A percentile compares a stretch with the other conserved stretches of the same genome.
Conservation (phyloP, 1,140 invertebrate species). For the Lanistes nyassanus region DNA sequence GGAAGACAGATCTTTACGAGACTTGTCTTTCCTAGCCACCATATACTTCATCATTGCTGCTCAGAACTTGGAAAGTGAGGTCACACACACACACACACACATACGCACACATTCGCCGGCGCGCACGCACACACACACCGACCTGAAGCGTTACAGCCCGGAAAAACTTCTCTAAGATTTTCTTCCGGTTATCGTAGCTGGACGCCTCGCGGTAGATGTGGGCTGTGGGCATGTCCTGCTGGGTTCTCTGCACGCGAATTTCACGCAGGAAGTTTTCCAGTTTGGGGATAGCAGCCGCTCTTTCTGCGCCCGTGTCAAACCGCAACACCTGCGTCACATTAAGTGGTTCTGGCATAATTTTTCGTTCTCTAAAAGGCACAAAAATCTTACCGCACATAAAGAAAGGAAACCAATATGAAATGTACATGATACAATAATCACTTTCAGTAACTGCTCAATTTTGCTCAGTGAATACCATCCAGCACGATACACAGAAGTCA, state of each 20-base stretch:
- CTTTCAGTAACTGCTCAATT: too few species aligned
- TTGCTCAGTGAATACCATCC: too few species aligned
- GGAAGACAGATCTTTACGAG: too few species aligned
- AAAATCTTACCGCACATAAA: too few species aligned
- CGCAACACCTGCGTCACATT: slow-evolving; percentile 76
- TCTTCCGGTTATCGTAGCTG: slow-evolving; percentile 89
- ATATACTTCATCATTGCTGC: too few species aligned
- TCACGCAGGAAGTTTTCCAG: slow-evolving; percentile 85
- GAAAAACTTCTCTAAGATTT: slow-evolving; percentile 98
- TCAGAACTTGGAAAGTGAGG: too few species aligned
- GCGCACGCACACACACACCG: not conserved
- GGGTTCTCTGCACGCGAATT: slow-evolving; percentile 84
- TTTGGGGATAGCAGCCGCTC: slow-evolving; percentile 89
- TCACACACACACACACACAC: not conserved
- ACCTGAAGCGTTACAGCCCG: slow-evolving; percentile 92
- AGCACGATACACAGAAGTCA: too few species aligned
- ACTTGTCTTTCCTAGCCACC: too few species aligned
- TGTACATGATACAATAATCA: too few species aligned
- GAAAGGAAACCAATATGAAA: too few species aligned
- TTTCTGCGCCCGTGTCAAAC: slow-evolving; percentile 82
- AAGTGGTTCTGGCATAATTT: too few species aligned
- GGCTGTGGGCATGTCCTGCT: slow-evolving; percentile 68
- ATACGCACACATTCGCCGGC: not conserved
- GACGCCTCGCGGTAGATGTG: slow-evolving; percentile 77
- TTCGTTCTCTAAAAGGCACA: too few species aligned